Evolutionary conservation across 2,888 invertebrate species (phyloP).

Genomic region (Girardia tigrina): DNA sequence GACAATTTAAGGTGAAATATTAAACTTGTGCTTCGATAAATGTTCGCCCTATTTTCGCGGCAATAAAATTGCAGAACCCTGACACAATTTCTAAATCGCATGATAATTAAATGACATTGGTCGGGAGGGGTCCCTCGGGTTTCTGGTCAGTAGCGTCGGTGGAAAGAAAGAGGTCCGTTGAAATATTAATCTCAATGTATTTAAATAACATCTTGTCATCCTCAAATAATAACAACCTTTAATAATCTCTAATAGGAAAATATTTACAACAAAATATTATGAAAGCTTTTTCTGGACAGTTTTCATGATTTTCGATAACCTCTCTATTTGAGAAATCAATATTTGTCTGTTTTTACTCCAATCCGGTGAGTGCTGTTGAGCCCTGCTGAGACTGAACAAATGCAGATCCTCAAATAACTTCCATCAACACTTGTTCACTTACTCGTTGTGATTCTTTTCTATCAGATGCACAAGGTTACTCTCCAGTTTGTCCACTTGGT

Average conservation of each 20-base stretch:
- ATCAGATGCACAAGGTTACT: neutral
- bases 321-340: conserved; percentile 13
- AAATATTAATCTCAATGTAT: conserved; percentile 20
- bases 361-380: neutral
- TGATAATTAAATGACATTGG: too few species aligned
- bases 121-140: too few species aligned
- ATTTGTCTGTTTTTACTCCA: neutral
- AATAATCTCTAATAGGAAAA: conserved; percentile 7
- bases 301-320: neutral
- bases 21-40: too few species aligned
- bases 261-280: neutral
- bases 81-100: too few species aligned
- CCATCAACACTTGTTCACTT: too few species aligned
- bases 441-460: neutral
- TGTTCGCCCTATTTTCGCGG: too few species aligned
- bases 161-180: too few species aligned
- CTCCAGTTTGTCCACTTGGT: neutral
- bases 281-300: neutral
- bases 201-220: conserved; percentile 18
- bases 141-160: too few species aligned
- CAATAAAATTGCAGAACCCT: too few species aligned
- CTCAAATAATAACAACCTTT: conserved; percentile 23
- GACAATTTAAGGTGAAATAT: too few species aligned
- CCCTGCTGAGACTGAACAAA: neutral
- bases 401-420: too few species aligned